Percentiles rank a stretch among this genome's conserved stretches.
Evolutionary conservation across 2,888 invertebrate genomes (phyloP).

Genomic region (Sepioteuthis lessoniana): DNA sequence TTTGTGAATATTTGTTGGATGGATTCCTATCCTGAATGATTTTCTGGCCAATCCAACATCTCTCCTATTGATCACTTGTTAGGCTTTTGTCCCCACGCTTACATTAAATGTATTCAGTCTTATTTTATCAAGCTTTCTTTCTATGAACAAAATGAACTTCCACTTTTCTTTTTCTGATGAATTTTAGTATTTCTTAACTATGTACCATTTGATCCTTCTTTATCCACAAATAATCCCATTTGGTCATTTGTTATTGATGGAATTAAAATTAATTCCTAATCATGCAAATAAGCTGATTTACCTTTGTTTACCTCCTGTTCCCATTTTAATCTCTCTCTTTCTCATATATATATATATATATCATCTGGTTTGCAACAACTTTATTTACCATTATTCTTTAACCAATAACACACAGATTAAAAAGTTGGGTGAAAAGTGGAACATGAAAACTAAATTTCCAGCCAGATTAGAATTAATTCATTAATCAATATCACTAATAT

Average conservation of each 20-base stretch:
- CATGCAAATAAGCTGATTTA: constrained; percentile 23
- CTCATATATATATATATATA: not conserved
- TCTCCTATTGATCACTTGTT: not conserved
- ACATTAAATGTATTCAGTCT: not conserved
- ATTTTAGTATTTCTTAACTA: not conserved
- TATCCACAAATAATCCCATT: not conserved
- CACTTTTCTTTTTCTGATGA: not conserved
- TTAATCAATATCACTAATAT: not conserved
- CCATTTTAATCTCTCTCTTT: not conserved
- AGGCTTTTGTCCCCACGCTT: not conserved
- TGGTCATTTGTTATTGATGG: not conserved
- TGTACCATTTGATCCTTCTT: not conserved
- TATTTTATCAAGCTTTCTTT: too few relatives aligned
- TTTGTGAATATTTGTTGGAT: too few relatives aligned
- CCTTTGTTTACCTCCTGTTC: not conserved
- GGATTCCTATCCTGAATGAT: too few relatives aligned
- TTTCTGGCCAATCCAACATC: too few relatives aligned
- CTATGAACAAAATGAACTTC: not conserved
- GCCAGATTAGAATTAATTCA: not conserved
- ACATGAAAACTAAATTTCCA: not conserved
- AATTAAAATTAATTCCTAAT: not conserved
- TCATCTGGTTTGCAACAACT: too few relatives aligned
- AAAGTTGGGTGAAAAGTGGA: not conserved
- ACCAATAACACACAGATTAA: not conserved
- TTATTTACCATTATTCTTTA: not conserved